Conservation (phyloP, 2,888 invertebrate genomes). For the Biston betularia region DNA sequence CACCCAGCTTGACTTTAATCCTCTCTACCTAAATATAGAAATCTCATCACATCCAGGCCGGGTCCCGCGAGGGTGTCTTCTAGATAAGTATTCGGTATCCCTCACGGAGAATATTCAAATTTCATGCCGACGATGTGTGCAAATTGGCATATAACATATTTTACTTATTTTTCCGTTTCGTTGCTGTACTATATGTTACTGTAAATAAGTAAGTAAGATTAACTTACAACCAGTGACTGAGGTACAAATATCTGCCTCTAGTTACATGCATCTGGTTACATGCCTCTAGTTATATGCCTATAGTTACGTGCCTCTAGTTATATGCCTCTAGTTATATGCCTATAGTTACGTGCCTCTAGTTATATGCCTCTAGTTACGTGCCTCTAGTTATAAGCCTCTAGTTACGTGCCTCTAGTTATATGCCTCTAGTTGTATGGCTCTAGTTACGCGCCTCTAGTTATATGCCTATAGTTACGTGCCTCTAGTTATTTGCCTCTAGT, state of each 20-base stretch:
- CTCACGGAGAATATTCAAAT: slow-evolving; percentile 65
- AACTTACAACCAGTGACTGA: slow-evolving; percentile 9
- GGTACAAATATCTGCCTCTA: neutral
- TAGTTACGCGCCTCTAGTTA: too few species aligned
- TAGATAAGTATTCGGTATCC: slow-evolving; percentile 43
- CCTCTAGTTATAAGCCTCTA: too few species aligned
- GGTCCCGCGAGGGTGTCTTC: slow-evolving; percentile 23
- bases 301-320: too few species aligned
- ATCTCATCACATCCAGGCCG: slow-evolving; percentile 33
- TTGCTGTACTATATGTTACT: slow-evolving; percentile 19
- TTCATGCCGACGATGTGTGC: slow-evolving; percentile 61
- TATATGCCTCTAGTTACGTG: neutral
- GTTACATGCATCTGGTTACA: neutral
- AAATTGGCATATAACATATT: slow-evolving; percentile 67
- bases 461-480: neutral
- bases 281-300: neutral
- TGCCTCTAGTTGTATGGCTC: too few species aligned
- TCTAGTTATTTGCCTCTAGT: neutral
- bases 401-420: neutral
- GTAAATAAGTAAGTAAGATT: slow-evolving; percentile 29
- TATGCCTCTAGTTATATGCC: neutral
- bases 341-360: too few species aligned
- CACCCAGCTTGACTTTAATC: slow-evolving; percentile 10
- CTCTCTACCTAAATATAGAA: slow-evolving; percentile 33
- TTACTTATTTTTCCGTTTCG: slow-evolving; percentile 40